A percentile compares a stretch with the other conserved stretches of the same genome.
These are phyloP conservation scores for Megastigmus dorsalis DNA, from an alignment of 2,888 invertebrate species.

Conservation along the genomic window DNA sequence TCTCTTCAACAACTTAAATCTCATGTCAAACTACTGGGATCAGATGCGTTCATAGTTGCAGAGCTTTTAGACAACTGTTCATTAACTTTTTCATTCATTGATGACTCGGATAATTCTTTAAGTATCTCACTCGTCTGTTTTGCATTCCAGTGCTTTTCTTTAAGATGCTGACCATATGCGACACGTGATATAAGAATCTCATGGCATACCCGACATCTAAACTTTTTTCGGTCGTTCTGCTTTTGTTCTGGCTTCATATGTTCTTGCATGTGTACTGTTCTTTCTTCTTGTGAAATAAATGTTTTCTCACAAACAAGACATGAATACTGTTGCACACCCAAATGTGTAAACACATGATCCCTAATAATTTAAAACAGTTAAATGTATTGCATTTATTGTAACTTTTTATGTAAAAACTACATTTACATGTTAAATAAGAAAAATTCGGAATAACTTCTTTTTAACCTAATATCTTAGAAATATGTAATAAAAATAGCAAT, in stretches of 20 bases:
- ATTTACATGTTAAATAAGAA: too few species aligned
- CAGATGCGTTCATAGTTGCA: background rate
- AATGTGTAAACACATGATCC: slow-evolving; percentile 40
- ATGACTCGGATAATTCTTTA: slow-evolving; percentile 32
- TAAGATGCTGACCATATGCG: slow-evolving; percentile 44
- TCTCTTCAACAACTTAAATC: background rate
- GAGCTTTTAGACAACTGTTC: background rate
- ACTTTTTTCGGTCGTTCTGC: slow-evolving; percentile 40
- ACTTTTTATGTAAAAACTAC: background rate
- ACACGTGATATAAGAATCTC: slow-evolving; percentile 43
- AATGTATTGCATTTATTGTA: background rate
- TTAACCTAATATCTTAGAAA: background rate
- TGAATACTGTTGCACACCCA: slow-evolving; percentile 19
- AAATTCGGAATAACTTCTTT: background rate
- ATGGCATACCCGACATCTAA: slow-evolving; percentile 48
- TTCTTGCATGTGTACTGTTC: slow-evolving; percentile 44
- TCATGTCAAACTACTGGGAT: slow-evolving; percentile 8
- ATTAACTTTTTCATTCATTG: slow-evolving; percentile 34
- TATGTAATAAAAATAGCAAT: background rate
- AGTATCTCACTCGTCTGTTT: slow-evolving; percentile 38
- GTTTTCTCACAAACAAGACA: slow-evolving; percentile 43
- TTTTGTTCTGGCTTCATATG: slow-evolving; percentile 39
- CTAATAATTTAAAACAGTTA: slow-evolving; percentile 20
- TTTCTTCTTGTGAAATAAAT: slow-evolving; percentile 33
- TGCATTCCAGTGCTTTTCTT: slow-evolving; percentile 45